phyloP scores from a whole-genome alignment of 2,888 invertebrate genomes.

The Apamea anceps region DNA sequence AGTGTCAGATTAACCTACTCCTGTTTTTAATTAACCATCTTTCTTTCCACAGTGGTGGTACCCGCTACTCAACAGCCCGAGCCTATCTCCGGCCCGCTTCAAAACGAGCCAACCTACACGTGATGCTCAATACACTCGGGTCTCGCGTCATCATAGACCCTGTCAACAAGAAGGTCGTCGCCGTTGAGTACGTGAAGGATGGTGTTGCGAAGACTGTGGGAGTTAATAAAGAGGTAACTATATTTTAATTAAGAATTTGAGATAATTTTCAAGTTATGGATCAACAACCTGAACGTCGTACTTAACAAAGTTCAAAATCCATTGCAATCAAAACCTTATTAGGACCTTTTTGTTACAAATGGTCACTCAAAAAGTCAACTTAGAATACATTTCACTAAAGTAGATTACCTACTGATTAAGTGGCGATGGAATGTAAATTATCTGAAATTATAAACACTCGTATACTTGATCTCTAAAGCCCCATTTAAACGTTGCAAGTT shows the following conservation, averaged over 20 bases:
- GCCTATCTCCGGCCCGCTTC: constrained; percentile 91
- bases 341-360: too few relatives aligned
- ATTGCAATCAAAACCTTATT: too few relatives aligned
- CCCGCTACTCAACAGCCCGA: constrained; percentile 91
- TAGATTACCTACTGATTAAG: too few relatives aligned
- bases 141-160: constrained; percentile 90
- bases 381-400: too few relatives aligned
- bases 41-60: constrained; percentile 87
- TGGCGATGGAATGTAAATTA: too few relatives aligned
- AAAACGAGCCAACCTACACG: constrained; percentile 90
- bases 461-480: background rate
- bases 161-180: constrained; percentile 87
- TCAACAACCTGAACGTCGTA: too few relatives aligned
- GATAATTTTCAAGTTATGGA: too few relatives aligned
- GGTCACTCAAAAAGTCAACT: too few relatives aligned
- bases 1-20: too few relatives aligned
- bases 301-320: too few relatives aligned
- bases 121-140: constrained; percentile 91
- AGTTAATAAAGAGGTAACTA: constrained; percentile 89
- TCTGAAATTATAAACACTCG: too few relatives aligned
- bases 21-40: background rate
- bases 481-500: background rate
- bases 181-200: constrained; percentile 91
- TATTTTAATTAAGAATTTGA: too few relatives aligned
- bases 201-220: constrained; percentile 84